phyloP scores from a whole-genome alignment of 2,113 vertebrate species.

The Daboia siamensis region DNA sequence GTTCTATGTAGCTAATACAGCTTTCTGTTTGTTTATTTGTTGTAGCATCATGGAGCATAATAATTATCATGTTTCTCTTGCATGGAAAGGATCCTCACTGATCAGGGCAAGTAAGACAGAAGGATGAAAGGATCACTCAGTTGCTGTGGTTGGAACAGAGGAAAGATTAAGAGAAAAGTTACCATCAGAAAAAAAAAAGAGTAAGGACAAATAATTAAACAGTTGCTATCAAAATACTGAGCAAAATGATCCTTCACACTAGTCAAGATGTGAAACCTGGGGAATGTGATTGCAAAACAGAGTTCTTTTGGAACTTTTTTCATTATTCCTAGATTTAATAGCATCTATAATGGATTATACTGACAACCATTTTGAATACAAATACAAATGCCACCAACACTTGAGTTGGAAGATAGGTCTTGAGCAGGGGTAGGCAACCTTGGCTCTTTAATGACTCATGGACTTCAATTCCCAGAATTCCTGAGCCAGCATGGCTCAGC shows the following conservation, averaged over 20 bases:
- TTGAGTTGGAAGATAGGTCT: too few species aligned
- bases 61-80: not conserved
- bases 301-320: not conserved
- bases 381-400: not conserved
- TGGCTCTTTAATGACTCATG: too few species aligned
- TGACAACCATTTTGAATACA: not conserved
- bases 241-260: not conserved
- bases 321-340: not conserved
- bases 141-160: not conserved
- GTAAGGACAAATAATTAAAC: not conserved
- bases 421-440: too few species aligned
- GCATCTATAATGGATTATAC: not conserved
- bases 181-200: not conserved
- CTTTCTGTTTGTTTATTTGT: too few species aligned
- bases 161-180: not conserved
- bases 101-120: not conserved
- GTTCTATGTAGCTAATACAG: too few species aligned
- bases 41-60: too few species aligned
- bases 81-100: not conserved
- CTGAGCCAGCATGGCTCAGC: too few species aligned
- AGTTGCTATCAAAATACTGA: not conserved
- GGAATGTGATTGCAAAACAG: not conserved
- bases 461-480: too few species aligned
- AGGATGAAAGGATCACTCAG: not conserved
- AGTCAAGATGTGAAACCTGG: not conserved